Conservation (phyloP, 2,797 vertebrate species). For the Coilia nasus region DNA sequence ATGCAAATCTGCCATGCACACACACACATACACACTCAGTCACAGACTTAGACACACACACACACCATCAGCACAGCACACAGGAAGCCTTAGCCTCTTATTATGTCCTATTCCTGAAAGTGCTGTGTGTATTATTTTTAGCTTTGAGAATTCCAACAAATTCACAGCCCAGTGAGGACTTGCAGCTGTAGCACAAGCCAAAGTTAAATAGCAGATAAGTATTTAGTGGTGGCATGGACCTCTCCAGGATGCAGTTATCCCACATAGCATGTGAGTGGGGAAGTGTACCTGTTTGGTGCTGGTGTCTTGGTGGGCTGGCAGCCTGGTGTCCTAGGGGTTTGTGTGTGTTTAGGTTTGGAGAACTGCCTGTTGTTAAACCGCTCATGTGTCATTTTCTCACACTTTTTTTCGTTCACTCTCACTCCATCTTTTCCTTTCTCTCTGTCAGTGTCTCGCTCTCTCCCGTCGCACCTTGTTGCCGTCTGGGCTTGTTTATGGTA, state of each 20-base stretch:
- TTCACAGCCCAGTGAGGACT: conserved; percentile 58
- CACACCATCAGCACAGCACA: conserved; percentile 28
- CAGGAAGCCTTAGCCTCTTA: conserved; percentile 50
- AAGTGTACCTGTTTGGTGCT: not conserved
- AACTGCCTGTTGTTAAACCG: not conserved
- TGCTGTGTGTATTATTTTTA: conserved; percentile 60
- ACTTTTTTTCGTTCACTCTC: not conserved
- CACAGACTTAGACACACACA: conserved; percentile 39
- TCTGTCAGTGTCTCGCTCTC: conserved; percentile 52
- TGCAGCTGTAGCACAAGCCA: conserved; percentile 36
- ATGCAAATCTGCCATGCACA: conserved; percentile 15
- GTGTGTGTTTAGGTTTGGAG: not conserved
- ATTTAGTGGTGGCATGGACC: not conserved
- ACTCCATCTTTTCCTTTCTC: not conserved
- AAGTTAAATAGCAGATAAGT: not conserved
- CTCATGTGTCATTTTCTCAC: not conserved
- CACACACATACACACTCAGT: conserved; percentile 40
- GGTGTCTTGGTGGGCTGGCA: not conserved
- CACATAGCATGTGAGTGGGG: conserved; percentile 26
- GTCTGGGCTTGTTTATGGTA: conserved; percentile 75
- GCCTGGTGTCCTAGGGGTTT: not conserved
- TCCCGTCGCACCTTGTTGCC: conserved; percentile 70
- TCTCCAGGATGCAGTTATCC: not conserved
- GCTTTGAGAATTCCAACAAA: conserved; percentile 57
- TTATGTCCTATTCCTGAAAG: conserved; percentile 56